These are phyloP conservation scores for Meteorus cinctellus DNA, from an alignment of 2,888 invertebrate species.

Conservation along the genomic window DNA sequence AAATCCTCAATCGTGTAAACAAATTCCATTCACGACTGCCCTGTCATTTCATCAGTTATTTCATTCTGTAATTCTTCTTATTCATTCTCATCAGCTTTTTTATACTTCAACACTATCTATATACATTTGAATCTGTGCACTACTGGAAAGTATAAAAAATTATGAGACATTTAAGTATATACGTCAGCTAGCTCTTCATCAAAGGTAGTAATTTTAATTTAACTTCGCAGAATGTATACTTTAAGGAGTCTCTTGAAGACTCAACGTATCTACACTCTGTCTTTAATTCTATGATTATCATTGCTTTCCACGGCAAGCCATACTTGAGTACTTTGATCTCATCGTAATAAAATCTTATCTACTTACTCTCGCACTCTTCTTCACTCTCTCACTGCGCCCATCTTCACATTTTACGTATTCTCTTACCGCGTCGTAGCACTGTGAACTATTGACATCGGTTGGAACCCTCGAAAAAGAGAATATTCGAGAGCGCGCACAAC, in stretches of 20 bases:
- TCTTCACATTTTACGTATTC: slow-evolving; percentile 39
- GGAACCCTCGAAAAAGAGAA: slow-evolving; percentile 23
- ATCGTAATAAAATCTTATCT: slow-evolving; percentile 48
- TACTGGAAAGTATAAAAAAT: slow-evolving; percentile 5
- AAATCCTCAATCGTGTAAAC: too few species aligned
- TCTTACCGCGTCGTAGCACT: slow-evolving; percentile 17
- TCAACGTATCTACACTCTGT: slow-evolving; percentile 15
- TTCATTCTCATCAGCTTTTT: neutral
- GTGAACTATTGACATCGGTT: slow-evolving; percentile 18
- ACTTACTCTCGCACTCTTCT: slow-evolving; percentile 11
- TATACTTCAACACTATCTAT: slow-evolving; percentile 8
- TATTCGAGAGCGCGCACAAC: slow-evolving; percentile 1
- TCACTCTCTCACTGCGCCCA: neutral
- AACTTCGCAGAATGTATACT: slow-evolving; percentile 9
- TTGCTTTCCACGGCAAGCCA: slow-evolving; percentile 23
- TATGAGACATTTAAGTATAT: slow-evolving; percentile 13
- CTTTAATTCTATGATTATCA: slow-evolving; percentile 45
- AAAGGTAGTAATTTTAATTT: slow-evolving; percentile 21
- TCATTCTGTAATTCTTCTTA: neutral
- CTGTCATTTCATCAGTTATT: neutral
- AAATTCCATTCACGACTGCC: too few species aligned
- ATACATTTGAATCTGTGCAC: neutral
- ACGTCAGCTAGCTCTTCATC: slow-evolving; percentile 11
- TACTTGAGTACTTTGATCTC: slow-evolving; percentile 49
- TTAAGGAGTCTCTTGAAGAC: slow-evolving; percentile 28